Conservation (phyloP, 1,140 invertebrate genomes). For the Zaprionus kolodkinae region DNA sequence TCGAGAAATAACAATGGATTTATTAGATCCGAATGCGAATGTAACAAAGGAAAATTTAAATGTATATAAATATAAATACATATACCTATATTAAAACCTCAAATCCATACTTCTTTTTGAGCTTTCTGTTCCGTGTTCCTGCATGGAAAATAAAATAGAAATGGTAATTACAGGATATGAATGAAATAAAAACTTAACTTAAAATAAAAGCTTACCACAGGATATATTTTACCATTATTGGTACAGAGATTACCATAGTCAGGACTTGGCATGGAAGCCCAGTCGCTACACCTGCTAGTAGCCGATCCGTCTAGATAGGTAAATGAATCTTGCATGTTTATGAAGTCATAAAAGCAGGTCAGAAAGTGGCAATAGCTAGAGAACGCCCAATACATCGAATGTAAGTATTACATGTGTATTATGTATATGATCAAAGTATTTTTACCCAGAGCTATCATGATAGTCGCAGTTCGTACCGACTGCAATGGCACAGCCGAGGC, state of each 20-base stretch:
- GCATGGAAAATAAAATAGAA: neutral
- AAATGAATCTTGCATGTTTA: constrained; percentile 24
- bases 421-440: neutral
- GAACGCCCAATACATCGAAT: neutral
- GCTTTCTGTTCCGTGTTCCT: constrained; percentile 15
- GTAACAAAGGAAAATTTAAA: constrained; percentile 10
- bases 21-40: constrained; percentile 4
- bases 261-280: constrained; percentile 8
- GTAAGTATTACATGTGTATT: neutral
- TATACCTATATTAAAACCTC: constrained; percentile 9
- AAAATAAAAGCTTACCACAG: too few relatives aligned
- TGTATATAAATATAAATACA: constrained; percentile 33
- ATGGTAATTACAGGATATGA: neutral
- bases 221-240: constrained; percentile 45
- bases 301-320: constrained; percentile 41
- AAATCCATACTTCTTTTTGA: too few relatives aligned
- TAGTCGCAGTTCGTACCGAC: constrained; percentile 35
- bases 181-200: too few relatives aligned
- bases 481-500: constrained; percentile 53
- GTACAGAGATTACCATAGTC: neutral
- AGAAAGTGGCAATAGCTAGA: constrained; percentile 45
- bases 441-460: neutral
- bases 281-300: constrained; percentile 31
- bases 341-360: constrained; percentile 57
- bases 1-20: constrained; percentile 1